Conservation (phyloP, 2,797 vertebrate genomes). For the Muraenolepis orangiensis region DNA sequence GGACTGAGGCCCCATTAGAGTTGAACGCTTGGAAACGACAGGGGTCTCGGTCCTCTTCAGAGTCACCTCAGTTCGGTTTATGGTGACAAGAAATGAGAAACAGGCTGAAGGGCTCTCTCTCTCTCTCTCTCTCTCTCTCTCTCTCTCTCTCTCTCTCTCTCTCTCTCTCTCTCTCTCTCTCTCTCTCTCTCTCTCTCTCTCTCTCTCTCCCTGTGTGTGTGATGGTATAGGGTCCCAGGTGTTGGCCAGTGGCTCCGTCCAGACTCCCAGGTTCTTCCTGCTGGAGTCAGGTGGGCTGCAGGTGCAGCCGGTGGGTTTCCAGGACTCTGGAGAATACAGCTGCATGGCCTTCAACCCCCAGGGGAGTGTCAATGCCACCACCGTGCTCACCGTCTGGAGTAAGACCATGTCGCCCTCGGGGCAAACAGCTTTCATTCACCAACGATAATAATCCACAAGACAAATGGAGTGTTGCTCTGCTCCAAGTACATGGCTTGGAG, state of each 20-base stretch:
- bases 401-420: conserved; percentile 59
- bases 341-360: conserved; percentile 83
- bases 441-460: background rate
- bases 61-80: too few relatives aligned
- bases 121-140: too few relatives aligned
- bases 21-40: too few relatives aligned
- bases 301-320: conserved; percentile 79
- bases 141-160: too few relatives aligned
- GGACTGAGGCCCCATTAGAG: too few relatives aligned
- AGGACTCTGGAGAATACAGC: conserved; percentile 87
- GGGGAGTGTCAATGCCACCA: conserved; percentile 77
- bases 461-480: background rate
- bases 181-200: too few relatives aligned
- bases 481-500: too few relatives aligned
- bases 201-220: conserved; percentile 2
- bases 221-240: conserved; percentile 74
- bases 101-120: too few relatives aligned
- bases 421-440: background rate
- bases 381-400: conserved; percentile 90
- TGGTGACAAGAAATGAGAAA: too few relatives aligned
- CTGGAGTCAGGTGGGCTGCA: conserved; percentile 87
- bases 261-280: conserved; percentile 83
- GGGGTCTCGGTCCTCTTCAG: too few relatives aligned
- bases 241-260: conserved; percentile 87
- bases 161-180: too few relatives aligned